Conservation (phyloP, 1,140 invertebrate genomes). For the Zaprionus kolodkinae region DNA sequence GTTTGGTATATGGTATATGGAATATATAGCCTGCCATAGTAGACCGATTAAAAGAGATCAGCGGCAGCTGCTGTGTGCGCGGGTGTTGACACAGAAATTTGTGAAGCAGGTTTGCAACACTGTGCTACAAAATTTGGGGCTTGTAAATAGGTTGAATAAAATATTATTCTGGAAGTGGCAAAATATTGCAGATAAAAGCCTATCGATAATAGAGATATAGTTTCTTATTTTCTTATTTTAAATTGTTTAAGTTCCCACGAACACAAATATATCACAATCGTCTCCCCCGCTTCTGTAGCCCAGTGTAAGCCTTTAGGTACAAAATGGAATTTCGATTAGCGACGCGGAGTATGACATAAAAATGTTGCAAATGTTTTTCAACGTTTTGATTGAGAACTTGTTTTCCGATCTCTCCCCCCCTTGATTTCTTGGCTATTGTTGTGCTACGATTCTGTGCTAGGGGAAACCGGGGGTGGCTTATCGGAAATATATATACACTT, state of each 20-base stretch:
- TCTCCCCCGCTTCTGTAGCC: slow-evolving; percentile 4
- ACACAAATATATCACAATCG: no score
- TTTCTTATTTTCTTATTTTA: no score
- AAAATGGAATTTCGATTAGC: slow-evolving; percentile 49
- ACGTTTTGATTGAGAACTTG: slow-evolving; percentile 71
- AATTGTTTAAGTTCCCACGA: no score
- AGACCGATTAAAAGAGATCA: slow-evolving; percentile 11
- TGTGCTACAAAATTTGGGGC: slow-evolving; percentile 8
- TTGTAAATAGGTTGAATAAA: background rate
- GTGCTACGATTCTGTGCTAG: background rate
- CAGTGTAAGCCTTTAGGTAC: slow-evolving; percentile 57
- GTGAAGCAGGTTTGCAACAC: slow-evolving; percentile 48
- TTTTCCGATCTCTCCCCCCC: slow-evolving; percentile 38
- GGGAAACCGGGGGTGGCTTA: slow-evolving; percentile 14
- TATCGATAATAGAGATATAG: no score
- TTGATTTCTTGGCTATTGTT: slow-evolving; percentile 1
- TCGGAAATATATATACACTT: slow-evolving; percentile 48
- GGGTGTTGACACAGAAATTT: slow-evolving; percentile 54
- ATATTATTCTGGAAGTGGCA: no score
- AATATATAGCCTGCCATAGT: slow-evolving; percentile 11
- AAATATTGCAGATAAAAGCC: no score
- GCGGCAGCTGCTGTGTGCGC: slow-evolving; percentile 28
- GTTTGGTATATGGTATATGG: background rate
- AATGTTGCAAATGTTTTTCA: slow-evolving; percentile 53
- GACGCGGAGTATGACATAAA: slow-evolving; percentile 60